These are phyloP conservation scores for Aphis gossypii DNA, from an alignment of 1,140 invertebrate species.

Conservation along the genomic window DNA sequence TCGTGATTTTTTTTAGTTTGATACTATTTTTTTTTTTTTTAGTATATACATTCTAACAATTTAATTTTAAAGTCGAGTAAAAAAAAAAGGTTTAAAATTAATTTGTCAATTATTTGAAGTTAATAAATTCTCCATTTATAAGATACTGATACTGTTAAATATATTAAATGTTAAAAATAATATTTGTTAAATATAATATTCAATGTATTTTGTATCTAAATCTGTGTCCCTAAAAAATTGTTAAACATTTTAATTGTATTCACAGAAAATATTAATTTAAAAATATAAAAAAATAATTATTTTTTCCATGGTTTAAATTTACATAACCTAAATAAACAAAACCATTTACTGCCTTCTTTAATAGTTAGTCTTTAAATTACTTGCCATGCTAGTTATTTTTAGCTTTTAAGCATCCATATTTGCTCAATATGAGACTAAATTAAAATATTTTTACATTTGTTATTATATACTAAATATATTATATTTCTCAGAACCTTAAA, in stretches of 20 bases:
- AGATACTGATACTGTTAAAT: not conserved
- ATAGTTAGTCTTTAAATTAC: not conserved
- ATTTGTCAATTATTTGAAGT: not conserved
- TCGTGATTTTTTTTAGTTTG: not conserved
- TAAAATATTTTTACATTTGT: not conserved
- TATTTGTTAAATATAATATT: not conserved
- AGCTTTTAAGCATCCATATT: not conserved
- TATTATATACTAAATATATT: not conserved
- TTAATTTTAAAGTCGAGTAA: not conserved
- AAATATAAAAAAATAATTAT: not conserved
- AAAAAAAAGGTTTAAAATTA: not conserved
- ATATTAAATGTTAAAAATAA: too few relatives aligned
- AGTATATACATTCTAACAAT: not conserved
- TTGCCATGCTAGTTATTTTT: conserved; percentile 11
- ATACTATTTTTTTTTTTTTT: not conserved
- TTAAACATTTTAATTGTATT: not conserved
- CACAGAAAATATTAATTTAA: too few relatives aligned
- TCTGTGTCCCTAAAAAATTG: not conserved
- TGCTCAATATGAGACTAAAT: conserved; percentile 41
- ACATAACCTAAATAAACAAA: not conserved
- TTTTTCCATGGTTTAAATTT: not conserved
- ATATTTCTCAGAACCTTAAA: not conserved
- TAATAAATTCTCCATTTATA: not conserved
- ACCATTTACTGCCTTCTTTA: conserved; percentile 8
- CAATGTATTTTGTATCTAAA: not conserved